Conservation (phyloP, 2,888 invertebrate species). For the Ectobius pallidus region DNA sequence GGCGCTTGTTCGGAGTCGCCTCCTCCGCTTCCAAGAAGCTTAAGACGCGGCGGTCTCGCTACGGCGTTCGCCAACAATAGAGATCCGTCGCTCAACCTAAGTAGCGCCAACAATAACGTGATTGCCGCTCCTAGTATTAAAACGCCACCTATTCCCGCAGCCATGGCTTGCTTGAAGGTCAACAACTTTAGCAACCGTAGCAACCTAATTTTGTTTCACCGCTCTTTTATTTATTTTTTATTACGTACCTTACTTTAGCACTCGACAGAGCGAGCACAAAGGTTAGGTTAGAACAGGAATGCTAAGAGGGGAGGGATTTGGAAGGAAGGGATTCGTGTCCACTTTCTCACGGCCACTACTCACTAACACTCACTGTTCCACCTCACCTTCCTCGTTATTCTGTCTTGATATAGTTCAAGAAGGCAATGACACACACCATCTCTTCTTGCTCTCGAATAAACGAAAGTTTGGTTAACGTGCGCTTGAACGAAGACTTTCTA, state of each 20-base stretch:
- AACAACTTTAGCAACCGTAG: slow-evolving; percentile 11
- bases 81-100: slow-evolving; percentile 52
- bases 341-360: neutral
- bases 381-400: neutral
- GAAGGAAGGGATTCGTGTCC: neutral
- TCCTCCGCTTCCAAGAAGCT: slow-evolving; percentile 41
- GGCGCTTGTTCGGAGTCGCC: slow-evolving; percentile 39
- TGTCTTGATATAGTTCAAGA: neutral
- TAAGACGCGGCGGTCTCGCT: slow-evolving; percentile 51
- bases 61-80: slow-evolving; percentile 49
- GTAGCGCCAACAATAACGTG: slow-evolving; percentile 48
- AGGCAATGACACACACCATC: slow-evolving; percentile 4
- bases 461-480: neutral
- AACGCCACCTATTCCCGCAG: slow-evolving; percentile 41
- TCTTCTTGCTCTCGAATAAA: neutral
- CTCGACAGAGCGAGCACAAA: neutral
- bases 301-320: neutral
- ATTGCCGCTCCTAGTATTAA: slow-evolving; percentile 38
- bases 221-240: neutral
- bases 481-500: neutral
- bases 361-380: neutral
- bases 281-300: neutral
- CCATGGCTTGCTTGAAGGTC: slow-evolving; percentile 36
- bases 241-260: neutral
- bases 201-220: slow-evolving; percentile 17